Percentiles rank a stretch among this genome's conserved stretches.
Conservation (phyloP, 2,888 invertebrate genomes). For the Ephialtes manifestator region DNA sequence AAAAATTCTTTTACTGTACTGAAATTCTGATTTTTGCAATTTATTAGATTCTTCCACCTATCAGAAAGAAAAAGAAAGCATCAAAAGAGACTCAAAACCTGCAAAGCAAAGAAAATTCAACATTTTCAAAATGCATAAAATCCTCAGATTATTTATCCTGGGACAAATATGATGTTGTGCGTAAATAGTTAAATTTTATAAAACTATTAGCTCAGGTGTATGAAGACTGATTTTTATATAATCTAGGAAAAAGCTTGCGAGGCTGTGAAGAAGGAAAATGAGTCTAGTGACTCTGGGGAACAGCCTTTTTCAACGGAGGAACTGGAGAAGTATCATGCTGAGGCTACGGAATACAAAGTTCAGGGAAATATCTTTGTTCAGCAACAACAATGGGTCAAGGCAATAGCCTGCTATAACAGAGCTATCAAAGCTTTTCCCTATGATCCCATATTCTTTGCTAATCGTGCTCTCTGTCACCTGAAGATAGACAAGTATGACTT, state of each 20-base stretch:
- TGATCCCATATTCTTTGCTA: conserved; percentile 94
- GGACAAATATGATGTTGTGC: conserved; percentile 93
- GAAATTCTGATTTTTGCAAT: conserved; percentile 40
- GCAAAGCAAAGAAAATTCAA: conserved; percentile 68
- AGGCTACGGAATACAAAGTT: conserved; percentile 91
- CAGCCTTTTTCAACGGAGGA: conserved; percentile 86
- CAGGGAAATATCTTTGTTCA: conserved; percentile 95
- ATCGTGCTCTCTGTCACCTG: conserved; percentile 95
- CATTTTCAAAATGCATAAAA: conserved; percentile 87
- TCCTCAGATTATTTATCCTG: conserved; percentile 91
- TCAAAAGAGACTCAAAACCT: conserved; percentile 77
- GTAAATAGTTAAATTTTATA: conserved; percentile 56
- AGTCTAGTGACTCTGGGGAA: conserved; percentile 86
- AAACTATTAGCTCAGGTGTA: background rate
- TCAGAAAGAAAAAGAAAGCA: conserved; percentile 86
- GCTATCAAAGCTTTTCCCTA: conserved; percentile 94
- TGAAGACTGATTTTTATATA: background rate
- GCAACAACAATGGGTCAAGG: conserved; percentile 93
- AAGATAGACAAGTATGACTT: conserved; percentile 91
- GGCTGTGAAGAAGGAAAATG: conserved; percentile 81
- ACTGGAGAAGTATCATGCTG: conserved; percentile 86
- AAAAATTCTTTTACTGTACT: background rate
- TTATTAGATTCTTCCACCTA: conserved; percentile 86
- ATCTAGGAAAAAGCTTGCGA: conserved; percentile 89
- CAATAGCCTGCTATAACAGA: conserved; percentile 94